Percentiles rank a stretch among this genome's conserved stretches.
Evolutionary conservation across 2,888 invertebrate genomes (phyloP).

Genomic region (Stictocephala bisonia): DNA sequence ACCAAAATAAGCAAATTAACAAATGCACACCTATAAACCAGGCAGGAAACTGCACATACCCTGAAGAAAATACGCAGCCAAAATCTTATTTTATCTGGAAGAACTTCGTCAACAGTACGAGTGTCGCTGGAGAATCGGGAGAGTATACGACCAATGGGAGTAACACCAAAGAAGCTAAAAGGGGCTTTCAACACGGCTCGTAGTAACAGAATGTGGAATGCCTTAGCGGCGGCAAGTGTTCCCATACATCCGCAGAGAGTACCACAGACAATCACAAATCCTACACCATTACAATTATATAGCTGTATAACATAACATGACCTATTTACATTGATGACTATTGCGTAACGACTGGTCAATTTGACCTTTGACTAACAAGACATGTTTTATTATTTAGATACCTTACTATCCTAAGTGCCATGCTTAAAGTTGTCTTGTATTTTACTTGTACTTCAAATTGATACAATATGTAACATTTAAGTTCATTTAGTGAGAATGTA

Average conservation of each 20-base stretch:
- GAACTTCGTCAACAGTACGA: slow-evolving; percentile 67
- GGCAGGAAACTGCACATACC: background rate
- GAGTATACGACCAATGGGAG: slow-evolving; percentile 76
- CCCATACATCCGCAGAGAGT: slow-evolving; percentile 62
- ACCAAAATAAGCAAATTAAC: slow-evolving; percentile 36
- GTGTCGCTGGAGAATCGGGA: slow-evolving; percentile 72
- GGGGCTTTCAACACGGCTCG: slow-evolving; percentile 66
- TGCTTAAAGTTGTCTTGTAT: too few species aligned
- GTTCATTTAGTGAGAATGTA: too few species aligned
- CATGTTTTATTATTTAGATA: too few species aligned
- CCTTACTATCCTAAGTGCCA: too few species aligned
- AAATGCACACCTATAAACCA: too few species aligned
- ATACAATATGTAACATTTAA: too few species aligned
- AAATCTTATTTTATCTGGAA: slow-evolving; percentile 7
- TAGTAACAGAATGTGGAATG: slow-evolving; percentile 68
- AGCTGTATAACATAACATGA: too few species aligned
- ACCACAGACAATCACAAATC: background rate
- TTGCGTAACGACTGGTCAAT: too few species aligned
- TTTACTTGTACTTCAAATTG: too few species aligned
- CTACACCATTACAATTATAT: too few species aligned
- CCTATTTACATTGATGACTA: too few species aligned
- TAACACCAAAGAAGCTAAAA: slow-evolving; percentile 68
- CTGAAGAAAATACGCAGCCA: slow-evolving; percentile 26
- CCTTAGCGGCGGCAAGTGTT: slow-evolving; percentile 71
- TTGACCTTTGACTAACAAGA: too few species aligned